phyloP scores from a whole-genome alignment of 1,140 invertebrate species.

The Globodera ellingtonae region DNA sequence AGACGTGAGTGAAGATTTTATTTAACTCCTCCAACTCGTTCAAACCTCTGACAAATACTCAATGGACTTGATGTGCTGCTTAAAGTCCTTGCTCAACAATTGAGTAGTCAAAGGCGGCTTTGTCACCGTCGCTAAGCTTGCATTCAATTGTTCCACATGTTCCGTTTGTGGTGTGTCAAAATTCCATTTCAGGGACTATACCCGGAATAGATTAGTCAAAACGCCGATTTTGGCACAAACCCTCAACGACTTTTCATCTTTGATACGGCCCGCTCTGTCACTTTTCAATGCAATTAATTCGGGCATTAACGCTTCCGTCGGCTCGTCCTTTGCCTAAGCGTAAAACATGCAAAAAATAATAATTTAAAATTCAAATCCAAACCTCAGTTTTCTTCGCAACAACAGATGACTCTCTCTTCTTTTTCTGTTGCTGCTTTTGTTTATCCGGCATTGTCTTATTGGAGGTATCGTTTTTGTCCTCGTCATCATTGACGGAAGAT shows the following conservation, averaged over 20 bases:
- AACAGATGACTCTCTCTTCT: neutral
- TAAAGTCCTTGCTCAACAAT: constrained; percentile 94
- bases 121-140: constrained; percentile 78
- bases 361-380: too few species aligned
- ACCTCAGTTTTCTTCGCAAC: neutral
- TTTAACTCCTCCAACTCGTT: constrained; percentile 11
- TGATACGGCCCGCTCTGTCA: constrained; percentile 30
- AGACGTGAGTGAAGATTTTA: constrained; percentile 22
- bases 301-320: neutral
- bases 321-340: constrained; percentile 8
- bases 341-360: too few species aligned
- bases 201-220: constrained; percentile 6
- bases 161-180: constrained; percentile 85
- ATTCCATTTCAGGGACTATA: constrained; percentile 83
- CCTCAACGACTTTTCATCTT: constrained; percentile 43
- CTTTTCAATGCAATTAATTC: constrained; percentile 19
- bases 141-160: constrained; percentile 85
- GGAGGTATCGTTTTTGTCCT: neutral
- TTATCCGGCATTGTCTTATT: neutral
- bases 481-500: neutral
- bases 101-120: constrained; percentile 77
- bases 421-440: neutral
- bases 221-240: constrained; percentile 10
- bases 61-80: constrained; percentile 91
- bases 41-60: constrained; percentile 79